phyloP scores from a whole-genome alignment of 1,140 invertebrate species.

The Drosophila kanapiae region DNA sequence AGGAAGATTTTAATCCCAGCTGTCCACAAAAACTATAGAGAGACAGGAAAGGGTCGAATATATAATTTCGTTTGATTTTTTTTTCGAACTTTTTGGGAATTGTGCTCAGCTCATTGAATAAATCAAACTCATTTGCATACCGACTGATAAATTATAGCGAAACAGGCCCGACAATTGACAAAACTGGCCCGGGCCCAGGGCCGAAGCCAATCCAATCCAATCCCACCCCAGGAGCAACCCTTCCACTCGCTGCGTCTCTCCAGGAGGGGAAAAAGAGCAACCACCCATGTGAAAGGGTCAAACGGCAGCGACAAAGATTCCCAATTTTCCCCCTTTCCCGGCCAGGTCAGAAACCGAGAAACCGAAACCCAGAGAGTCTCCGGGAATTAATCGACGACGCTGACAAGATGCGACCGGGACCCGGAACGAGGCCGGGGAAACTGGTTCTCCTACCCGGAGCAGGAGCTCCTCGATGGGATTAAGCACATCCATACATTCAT shows the following conservation, averaged over 20 bases:
- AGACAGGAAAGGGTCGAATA: constrained; percentile 48
- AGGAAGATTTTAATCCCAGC: constrained; percentile 48
- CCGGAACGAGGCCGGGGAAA: background rate
- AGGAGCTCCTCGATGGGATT: constrained; percentile 6
- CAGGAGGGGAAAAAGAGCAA: constrained; percentile 36
- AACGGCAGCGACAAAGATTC: constrained; percentile 19
- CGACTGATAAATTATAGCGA: constrained; percentile 80
- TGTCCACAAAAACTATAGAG: constrained; percentile 49
- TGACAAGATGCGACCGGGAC: constrained; percentile 19
- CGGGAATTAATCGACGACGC: constrained; percentile 30
- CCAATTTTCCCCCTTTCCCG: constrained; percentile 1
- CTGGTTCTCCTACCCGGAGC: constrained; percentile 2
- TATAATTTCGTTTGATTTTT: constrained; percentile 48
- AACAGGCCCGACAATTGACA: constrained; percentile 76
- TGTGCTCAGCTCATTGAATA: constrained; percentile 82
- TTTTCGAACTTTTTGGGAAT: constrained; percentile 37
- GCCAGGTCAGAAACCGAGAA: background rate
- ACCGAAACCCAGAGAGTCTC: constrained; percentile 12
- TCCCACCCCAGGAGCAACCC: constrained; percentile 40
- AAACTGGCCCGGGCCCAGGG: constrained; percentile 41
- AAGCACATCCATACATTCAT: background rate
- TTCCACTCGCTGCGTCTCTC: background rate
- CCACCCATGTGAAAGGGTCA: constrained; percentile 50
- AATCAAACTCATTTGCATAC: constrained; percentile 84
- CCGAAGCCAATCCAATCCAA: constrained; percentile 50